A percentile compares a stretch with the other conserved stretches of the same genome.
phyloP scores from a whole-genome alignment of 1,140 invertebrate genomes.

The Aricia agestis region DNA sequence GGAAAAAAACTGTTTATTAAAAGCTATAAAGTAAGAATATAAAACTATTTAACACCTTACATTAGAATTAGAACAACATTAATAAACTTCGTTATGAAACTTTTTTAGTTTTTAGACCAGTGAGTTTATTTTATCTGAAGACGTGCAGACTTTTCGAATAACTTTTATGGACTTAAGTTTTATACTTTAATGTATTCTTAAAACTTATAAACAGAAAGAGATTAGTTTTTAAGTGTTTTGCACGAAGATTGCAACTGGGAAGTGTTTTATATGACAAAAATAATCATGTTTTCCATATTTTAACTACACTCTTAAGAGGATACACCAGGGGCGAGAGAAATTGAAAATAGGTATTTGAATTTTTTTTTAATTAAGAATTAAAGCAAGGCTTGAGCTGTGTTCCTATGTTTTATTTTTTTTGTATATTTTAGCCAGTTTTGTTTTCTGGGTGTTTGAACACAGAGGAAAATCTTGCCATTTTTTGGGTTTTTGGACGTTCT shows the following conservation, averaged over 20 bases:
- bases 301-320: too few relatives aligned
- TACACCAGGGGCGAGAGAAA: too few relatives aligned
- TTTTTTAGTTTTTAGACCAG: background rate
- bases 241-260: background rate
- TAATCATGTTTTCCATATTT: background rate
- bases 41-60: background rate
- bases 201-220: background rate
- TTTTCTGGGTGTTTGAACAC: too few relatives aligned
- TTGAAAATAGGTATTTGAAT: too few relatives aligned
- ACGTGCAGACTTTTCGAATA: background rate
- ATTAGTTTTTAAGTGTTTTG: background rate
- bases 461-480: too few relatives aligned
- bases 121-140: background rate
- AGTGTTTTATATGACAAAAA: background rate
- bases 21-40: background rate
- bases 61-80: background rate
- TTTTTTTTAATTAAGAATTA: too few relatives aligned
- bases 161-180: constrained; percentile 1
- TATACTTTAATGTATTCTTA: background rate
- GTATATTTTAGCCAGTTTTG: too few relatives aligned
- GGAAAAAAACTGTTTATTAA: background rate
- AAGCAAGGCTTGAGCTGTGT: too few relatives aligned
- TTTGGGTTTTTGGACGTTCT: too few relatives aligned
- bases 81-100: background rate
- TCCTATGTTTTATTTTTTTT: too few relatives aligned